Evolutionary conservation across 2,113 vertebrate species (phyloP).

Genomic region (Lipotes vexillifer): DNA sequence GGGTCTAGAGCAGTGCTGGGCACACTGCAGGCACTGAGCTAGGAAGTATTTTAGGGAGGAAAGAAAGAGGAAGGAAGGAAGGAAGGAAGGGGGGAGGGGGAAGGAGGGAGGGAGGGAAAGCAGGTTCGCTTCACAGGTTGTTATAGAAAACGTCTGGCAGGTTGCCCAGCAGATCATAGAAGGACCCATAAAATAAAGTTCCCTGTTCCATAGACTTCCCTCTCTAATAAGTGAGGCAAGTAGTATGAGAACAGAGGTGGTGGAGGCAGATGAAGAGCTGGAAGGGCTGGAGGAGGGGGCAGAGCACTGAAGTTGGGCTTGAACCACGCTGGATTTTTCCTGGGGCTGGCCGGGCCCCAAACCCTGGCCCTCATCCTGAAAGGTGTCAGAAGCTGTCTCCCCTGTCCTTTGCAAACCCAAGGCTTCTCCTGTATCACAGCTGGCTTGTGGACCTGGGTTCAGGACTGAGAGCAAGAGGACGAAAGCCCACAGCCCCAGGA

Average conservation of each 20-base stretch:
- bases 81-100: too few relatives aligned
- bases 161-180: not conserved
- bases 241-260: accelerated
- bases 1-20: too few relatives aligned
- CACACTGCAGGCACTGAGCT: too few relatives aligned
- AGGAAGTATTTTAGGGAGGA: not conserved
- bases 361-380: not conserved
- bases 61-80: too few relatives aligned
- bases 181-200: not conserved
- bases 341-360: too few relatives aligned
- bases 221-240: not conserved
- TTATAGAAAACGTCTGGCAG: not conserved
- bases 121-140: not conserved
- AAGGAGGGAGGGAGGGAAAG: too few relatives aligned
- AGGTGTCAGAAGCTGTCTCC: not conserved
- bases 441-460: not conserved
- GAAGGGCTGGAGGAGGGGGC: too few relatives aligned
- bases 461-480: not conserved
- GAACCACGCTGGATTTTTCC: too few relatives aligned
- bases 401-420: not conserved
- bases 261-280: not conserved
- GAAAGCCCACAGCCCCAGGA: not conserved
- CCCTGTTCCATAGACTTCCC: not conserved
- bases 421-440: not conserved
- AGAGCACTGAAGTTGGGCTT: too few relatives aligned